phyloP scores from a whole-genome alignment of 2,888 invertebrate genomes.

The Chaetogeoica ovagalla region DNA sequence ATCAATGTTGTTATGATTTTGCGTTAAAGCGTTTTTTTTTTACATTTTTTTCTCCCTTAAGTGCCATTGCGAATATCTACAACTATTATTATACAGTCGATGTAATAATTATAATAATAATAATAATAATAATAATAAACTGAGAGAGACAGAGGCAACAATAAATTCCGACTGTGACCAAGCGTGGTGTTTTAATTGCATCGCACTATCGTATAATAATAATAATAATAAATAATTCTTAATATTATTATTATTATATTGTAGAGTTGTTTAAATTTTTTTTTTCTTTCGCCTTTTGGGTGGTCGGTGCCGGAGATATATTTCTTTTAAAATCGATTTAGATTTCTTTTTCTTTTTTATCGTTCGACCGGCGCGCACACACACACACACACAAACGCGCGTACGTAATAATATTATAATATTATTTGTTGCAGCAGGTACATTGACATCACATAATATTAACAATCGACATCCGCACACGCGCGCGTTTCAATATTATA shows the following conservation, averaged over 20 bases:
- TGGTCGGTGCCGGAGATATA: constrained; percentile 20
- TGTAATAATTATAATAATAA: constrained; percentile 11
- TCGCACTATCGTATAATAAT: not conserved
- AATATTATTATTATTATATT: too few species aligned
- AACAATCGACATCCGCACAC: not conserved
- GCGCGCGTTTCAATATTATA: not conserved
- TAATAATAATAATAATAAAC: constrained; percentile 20
- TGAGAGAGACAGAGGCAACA: constrained; percentile 10
- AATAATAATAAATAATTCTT: too few species aligned
- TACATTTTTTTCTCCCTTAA: not conserved
- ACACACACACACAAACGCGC: not conserved
- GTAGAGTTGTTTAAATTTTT: not conserved
- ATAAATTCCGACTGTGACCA: constrained; percentile 47
- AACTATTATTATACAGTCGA: not conserved
- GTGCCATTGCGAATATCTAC: not conserved
- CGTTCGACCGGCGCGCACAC: not conserved
- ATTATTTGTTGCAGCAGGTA: not conserved
- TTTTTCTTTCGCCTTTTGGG: constrained; percentile 35
- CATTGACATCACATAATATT: constrained; percentile 17
- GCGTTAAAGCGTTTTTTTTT: constrained; percentile 12
- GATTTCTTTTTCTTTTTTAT: constrained; percentile 7
- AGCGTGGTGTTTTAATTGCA: constrained; percentile 38
- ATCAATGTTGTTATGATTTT: constrained; percentile 18
- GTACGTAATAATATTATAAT: not conserved
- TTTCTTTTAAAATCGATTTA: constrained; percentile 27